Percentiles rank a stretch among this genome's conserved stretches.
phyloP scores from a whole-genome alignment of 2,797 vertebrate genomes.

The Loris lydekkerianus region DNA sequence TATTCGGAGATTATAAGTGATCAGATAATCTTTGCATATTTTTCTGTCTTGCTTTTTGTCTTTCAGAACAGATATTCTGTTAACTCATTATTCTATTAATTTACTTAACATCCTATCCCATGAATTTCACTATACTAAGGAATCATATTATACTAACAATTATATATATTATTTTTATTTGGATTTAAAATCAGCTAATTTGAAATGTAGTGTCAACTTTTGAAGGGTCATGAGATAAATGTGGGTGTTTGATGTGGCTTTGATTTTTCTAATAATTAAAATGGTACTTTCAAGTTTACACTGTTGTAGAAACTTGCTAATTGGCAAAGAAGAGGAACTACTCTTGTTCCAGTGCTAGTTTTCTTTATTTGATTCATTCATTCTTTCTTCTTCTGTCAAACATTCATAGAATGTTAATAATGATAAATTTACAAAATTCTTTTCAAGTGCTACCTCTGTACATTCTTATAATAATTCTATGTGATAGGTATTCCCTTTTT shows the following conservation, averaged over 20 bases:
- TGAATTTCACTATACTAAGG: conserved; percentile 63
- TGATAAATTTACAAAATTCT: background rate
- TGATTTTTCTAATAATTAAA: background rate
- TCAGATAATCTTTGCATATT: conserved; percentile 71
- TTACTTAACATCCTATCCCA: conserved; percentile 75
- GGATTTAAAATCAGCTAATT: conserved; percentile 1
- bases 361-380: background rate
- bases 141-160: background rate
- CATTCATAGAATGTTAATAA: background rate
- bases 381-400: background rate
- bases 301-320: background rate
- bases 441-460: background rate
- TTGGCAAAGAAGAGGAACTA: background rate
- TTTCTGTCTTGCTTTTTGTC: conserved; percentile 75
- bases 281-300: background rate
- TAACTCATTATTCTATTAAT: conserved; percentile 81
- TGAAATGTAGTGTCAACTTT: background rate
- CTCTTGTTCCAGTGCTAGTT: background rate
- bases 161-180: background rate
- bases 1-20: conserved; percentile 71
- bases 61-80: conserved; percentile 75
- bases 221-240: background rate
- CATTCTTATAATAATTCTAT: background rate
- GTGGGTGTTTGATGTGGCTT: background rate
- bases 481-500: background rate